phyloP scores from a whole-genome alignment of 2,797 vertebrate species.

The Coluber constrictor region DNA sequence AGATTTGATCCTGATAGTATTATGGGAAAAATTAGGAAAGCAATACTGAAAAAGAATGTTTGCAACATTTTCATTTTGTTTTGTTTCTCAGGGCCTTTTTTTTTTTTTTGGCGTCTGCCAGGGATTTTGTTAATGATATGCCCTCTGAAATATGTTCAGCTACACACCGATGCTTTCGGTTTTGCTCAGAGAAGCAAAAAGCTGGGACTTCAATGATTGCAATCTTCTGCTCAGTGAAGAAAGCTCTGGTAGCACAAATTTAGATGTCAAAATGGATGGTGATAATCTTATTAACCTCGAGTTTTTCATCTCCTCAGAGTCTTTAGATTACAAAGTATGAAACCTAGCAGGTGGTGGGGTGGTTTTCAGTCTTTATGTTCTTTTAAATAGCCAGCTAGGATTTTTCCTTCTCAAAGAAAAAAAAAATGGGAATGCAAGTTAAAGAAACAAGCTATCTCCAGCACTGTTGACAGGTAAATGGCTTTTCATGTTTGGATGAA shows the following conservation, averaged over 20 bases:
- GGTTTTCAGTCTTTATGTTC: constrained; percentile 49
- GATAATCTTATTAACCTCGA: constrained; percentile 65
- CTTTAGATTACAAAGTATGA: constrained; percentile 48
- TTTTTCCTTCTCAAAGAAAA: constrained; percentile 29
- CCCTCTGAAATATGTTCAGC: constrained; percentile 55
- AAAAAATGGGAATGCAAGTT: neutral
- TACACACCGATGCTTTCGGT: constrained; percentile 54
- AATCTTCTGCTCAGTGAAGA: constrained; percentile 64
- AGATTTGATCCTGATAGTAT: neutral
- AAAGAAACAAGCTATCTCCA: neutral
- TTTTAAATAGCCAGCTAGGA: constrained; percentile 29
- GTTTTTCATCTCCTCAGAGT: constrained; percentile 57
- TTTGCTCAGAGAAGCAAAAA: constrained; percentile 61
- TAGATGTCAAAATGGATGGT: constrained; percentile 52
- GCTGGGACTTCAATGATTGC: constrained; percentile 49
- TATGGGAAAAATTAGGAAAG: constrained; percentile 15
- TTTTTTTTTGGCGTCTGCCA: constrained; percentile 38
- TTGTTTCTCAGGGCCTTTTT: constrained; percentile 40
- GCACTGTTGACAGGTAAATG: constrained; percentile 18
- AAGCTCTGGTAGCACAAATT: constrained; percentile 54
- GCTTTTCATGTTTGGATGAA: neutral
- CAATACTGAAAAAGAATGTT: constrained; percentile 12
- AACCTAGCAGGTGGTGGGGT: constrained; percentile 51
- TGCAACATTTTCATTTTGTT: constrained; percentile 46
- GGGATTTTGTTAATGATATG: constrained; percentile 47